Evolutionary conservation across 2,797 vertebrate species (phyloP).

Genomic region (Danio kyathit): DNA sequence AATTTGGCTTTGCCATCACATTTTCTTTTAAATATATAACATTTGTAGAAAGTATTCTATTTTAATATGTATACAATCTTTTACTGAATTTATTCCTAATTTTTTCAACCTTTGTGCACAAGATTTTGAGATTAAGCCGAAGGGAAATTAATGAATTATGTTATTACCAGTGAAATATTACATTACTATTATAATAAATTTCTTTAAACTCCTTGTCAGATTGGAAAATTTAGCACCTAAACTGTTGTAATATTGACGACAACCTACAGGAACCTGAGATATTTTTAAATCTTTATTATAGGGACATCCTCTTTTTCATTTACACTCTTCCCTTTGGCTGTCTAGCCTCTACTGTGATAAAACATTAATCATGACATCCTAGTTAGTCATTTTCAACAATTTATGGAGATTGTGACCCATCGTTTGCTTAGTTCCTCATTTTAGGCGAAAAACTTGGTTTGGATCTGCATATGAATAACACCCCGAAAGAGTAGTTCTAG

Average conservation of each 20-base stretch:
- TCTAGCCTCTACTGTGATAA: constrained; percentile 37
- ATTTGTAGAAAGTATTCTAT: no score
- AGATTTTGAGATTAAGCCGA: no score
- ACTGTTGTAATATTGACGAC: constrained; percentile 43
- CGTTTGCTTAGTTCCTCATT: background rate
- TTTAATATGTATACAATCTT: background rate
- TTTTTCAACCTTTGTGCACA: background rate
- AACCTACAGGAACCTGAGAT: constrained; percentile 39
- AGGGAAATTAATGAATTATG: no score
- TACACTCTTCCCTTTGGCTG: constrained; percentile 15
- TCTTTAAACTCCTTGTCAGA: background rate
- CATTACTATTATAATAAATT: background rate
- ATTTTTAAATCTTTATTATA: constrained; percentile 31
- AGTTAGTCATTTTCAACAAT: constrained; percentile 4
- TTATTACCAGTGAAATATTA: background rate
- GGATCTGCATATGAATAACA: background rate
- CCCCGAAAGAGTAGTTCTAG: background rate
- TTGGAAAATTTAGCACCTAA: background rate
- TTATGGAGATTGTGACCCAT: background rate
- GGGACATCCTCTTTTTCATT: constrained; percentile 43
- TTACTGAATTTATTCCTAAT: background rate
- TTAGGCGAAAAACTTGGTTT: background rate
- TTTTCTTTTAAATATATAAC: no score
- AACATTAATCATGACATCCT: constrained; percentile 26
- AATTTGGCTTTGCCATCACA: no score